Conservation (phyloP, 1,140 invertebrate species). For the Potamilus streckersoni region DNA sequence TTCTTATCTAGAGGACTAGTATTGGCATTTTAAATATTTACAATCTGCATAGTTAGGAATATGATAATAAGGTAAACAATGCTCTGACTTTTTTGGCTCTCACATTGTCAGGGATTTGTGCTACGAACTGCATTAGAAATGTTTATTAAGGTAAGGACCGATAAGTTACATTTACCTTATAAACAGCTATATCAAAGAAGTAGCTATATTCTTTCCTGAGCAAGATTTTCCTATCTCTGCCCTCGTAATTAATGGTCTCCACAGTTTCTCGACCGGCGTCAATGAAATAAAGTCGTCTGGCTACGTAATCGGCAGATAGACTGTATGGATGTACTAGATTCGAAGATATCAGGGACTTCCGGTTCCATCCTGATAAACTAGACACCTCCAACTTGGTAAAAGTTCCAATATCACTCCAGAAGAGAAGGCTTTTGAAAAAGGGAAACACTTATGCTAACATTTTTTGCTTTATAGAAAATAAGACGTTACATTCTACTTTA, state of each 20-base stretch:
- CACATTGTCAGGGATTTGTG: too few relatives aligned
- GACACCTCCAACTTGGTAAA: slow-evolving; percentile 8
- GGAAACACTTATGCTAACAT: too few relatives aligned
- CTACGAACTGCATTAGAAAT: too few relatives aligned
- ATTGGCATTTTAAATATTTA: too few relatives aligned
- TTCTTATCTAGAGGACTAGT: too few relatives aligned
- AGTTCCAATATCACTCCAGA: slow-evolving; percentile 3
- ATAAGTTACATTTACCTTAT: not conserved
- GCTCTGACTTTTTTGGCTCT: too few relatives aligned
- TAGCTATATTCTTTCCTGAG: not conserved
- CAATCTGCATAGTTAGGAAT: too few relatives aligned
- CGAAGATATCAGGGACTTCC: not conserved
- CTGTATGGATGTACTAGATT: not conserved
- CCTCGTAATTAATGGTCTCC: slow-evolving; percentile 1
- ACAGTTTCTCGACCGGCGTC: not conserved
- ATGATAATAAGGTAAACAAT: too few relatives aligned
- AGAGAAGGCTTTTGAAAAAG: not conserved
- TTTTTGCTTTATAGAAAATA: too few relatives aligned
- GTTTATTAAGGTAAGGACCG: too few relatives aligned
- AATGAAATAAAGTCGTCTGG: slow-evolving; percentile 8
- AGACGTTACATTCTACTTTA: too few relatives aligned
- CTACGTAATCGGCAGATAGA: not conserved
- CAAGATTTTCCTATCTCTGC: not conserved
- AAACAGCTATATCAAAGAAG: slow-evolving; percentile 14
- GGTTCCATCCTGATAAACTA: not conserved